phyloP scores from a whole-genome alignment of 2,797 vertebrate species.

The Cuniculus paca region DNA sequence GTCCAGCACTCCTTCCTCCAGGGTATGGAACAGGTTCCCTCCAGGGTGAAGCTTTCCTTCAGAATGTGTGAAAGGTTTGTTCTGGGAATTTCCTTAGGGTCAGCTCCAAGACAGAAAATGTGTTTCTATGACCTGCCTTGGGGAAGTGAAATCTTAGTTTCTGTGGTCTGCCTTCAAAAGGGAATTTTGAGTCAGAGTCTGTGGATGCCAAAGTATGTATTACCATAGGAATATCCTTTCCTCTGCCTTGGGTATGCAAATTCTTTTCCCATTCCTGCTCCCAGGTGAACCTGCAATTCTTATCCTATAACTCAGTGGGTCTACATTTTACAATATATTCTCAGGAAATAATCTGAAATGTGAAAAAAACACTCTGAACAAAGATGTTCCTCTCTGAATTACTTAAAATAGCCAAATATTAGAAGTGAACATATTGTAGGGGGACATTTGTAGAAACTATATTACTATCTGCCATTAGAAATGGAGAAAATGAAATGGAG shows the following conservation, averaged over 20 bases:
- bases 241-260: background rate
- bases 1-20: background rate
- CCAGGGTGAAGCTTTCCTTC: background rate
- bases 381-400: background rate
- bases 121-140: background rate
- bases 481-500: background rate
- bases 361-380: background rate
- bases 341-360: background rate
- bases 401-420: background rate
- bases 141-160: background rate
- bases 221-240: background rate
- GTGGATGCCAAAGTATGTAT: background rate
- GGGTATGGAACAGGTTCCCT: background rate
- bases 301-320: background rate
- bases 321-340: background rate
- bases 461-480: background rate
- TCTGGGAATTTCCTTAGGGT: background rate
- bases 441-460: background rate
- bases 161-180: background rate
- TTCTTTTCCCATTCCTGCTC: background rate
- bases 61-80: background rate
- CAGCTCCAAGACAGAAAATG: background rate
- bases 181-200: background rate
- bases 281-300: background rate
- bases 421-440: background rate